A percentile compares a stretch with the other conserved stretches of the same genome.
phyloP scores from a whole-genome alignment of 2,888 invertebrate genomes.

The Hydriomena furcata region DNA sequence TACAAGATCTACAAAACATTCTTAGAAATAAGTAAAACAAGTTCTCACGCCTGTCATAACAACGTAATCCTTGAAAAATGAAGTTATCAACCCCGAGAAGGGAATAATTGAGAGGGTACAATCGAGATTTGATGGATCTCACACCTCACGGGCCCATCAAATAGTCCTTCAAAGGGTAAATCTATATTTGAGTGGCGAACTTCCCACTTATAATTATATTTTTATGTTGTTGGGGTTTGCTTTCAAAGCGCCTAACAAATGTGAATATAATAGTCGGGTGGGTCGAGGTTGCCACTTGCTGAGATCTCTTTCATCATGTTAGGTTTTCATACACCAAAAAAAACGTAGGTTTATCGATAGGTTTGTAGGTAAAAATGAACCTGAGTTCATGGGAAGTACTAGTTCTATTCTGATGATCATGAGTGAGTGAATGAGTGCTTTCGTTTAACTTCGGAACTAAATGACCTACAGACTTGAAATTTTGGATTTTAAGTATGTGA shows the following conservation, averaged over 20 bases:
- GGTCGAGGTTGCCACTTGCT: conserved; percentile 38
- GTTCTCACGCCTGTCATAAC: conserved; percentile 13
- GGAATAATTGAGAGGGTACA: conserved; percentile 74
- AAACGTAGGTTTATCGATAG: too few relatives aligned
- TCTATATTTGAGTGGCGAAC: conserved; percentile 79
- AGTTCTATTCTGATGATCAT: too few relatives aligned
- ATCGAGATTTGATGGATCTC: conserved; percentile 79
- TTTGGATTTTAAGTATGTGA: too few relatives aligned
- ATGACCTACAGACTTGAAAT: too few relatives aligned
- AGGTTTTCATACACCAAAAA: not conserved
- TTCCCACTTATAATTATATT: conserved; percentile 77
- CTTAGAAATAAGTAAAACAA: conserved; percentile 4
- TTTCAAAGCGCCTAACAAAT: conserved; percentile 53
- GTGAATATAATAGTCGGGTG: conserved; percentile 66
- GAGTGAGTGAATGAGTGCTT: too few relatives aligned
- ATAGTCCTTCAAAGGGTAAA: conserved; percentile 78
- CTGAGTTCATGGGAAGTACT: too few relatives aligned
- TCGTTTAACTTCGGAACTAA: too few relatives aligned
- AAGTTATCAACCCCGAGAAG: conserved; percentile 66
- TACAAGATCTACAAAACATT: too few relatives aligned
- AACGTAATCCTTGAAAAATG: conserved; percentile 62
- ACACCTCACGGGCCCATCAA: conserved; percentile 71
- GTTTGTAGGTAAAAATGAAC: too few relatives aligned
- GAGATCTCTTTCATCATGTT: conserved; percentile 50
- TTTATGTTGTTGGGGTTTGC: conserved; percentile 68